Base-by-base conservation (phyloP, 2,113 vertebrate genomes). In the Prunella himalayana region DNA sequence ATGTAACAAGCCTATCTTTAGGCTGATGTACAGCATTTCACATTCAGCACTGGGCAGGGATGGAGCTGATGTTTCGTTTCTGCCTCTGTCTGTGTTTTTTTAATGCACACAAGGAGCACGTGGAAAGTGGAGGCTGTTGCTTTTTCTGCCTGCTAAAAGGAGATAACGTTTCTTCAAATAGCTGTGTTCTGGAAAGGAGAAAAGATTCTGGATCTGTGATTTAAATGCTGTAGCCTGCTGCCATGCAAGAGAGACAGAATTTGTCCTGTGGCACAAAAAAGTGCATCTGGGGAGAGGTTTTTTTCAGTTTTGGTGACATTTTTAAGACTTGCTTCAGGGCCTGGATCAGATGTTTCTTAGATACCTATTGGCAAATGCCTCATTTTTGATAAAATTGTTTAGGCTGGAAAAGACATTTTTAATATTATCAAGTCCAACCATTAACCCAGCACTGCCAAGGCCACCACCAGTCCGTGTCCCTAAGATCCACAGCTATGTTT, bases 301-400 rank as follows among this genome's bases (percentile, higher is more conserved):
- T 57, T 82, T 82, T 76, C 35, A 10, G 28, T 66, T 82, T 57
- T 39, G 42, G 59, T 92, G 87, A 49, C 45, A 71, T 97, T 97
- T 97, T 94, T 53, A 91, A 72, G 89, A 54, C 80, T 83, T 0
- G 13, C 94, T 66, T 72, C 39, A 76, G 64, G 73, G 82, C 33
- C 30, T 25, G 0, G 68, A 84, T 95, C 53, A 91, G 82, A 92
- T 81, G 69, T 86, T 88, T 90, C 90, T 96, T 68, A 81, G 94
- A 91, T 95, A 93, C 87, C 72, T 94, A 53, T n/a, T 94, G 93
- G 97, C 18, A 64, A 97, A 95, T 31, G 75, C 39, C 71, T 96
- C 9, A 8, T 96, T 97, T 98, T 96, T 96, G 96, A 93, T 17
- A 21, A 24, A 75, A 35, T 57, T 50, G 28, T 53, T 81, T 54